phyloP scores from a whole-genome alignment of 2,888 invertebrate genomes.

The Polymixis lichenea region DNA sequence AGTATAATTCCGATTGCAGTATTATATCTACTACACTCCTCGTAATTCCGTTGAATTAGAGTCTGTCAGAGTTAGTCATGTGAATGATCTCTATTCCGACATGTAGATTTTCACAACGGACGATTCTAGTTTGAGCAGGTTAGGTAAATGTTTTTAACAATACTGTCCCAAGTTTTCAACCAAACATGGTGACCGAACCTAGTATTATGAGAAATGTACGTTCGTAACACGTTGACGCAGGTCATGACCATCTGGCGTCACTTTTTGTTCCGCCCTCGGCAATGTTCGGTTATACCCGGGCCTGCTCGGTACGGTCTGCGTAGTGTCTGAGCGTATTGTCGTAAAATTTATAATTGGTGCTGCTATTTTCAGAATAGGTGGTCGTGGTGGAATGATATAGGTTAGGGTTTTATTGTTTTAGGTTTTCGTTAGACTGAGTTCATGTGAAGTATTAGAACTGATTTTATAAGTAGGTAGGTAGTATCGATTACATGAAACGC shows the following conservation, averaged over 20 bases:
- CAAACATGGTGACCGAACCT: constrained; percentile 45
- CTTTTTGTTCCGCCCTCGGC: constrained; percentile 59
- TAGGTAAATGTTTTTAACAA: background rate
- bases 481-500: no score
- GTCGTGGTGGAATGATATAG: constrained; percentile 32
- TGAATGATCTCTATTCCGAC: no score
- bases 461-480: no score
- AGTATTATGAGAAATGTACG: constrained; percentile 71
- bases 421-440: background rate
- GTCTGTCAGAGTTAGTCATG: no score
- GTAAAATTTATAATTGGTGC: constrained; percentile 57
- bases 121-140: no score
- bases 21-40: no score
- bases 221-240: constrained; percentile 78
- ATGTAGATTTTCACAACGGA: no score
- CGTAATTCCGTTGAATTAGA: no score
- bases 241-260: constrained; percentile 83
- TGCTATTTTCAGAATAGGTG: constrained; percentile 59
- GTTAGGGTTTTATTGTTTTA: constrained; percentile 35
- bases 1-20: no score
- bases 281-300: constrained; percentile 45
- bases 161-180: constrained; percentile 25
- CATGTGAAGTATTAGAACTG: no score
- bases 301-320: constrained; percentile 56
- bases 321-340: constrained; percentile 64